Conservation (phyloP, 2,888 invertebrate genomes). For the Drosophila kuntzei region DNA sequence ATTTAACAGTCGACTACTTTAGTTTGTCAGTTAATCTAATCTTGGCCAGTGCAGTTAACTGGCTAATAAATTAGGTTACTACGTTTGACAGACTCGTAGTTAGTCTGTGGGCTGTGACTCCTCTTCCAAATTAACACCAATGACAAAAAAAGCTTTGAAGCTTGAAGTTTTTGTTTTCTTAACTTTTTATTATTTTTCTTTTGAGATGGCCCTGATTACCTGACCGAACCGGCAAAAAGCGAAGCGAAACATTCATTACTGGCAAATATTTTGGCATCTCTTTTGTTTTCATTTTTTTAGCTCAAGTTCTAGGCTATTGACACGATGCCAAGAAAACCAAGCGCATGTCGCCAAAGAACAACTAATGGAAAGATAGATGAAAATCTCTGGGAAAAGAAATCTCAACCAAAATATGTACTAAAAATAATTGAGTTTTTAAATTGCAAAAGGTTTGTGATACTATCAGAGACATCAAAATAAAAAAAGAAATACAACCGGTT, state of each 20-base stretch:
- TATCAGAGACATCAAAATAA: constrained; percentile 32
- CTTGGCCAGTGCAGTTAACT: constrained; percentile 24
- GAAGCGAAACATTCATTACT: constrained; percentile 47
- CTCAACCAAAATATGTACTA: background rate
- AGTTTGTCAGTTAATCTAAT: constrained; percentile 31
- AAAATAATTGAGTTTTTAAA: constrained; percentile 30
- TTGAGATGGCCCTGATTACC: constrained; percentile 42
- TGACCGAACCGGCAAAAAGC: constrained; percentile 29
- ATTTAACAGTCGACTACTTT: constrained; percentile 3
- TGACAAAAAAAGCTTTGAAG: constrained; percentile 44
- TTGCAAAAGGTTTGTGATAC: constrained; percentile 33
- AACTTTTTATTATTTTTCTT: constrained; percentile 32
- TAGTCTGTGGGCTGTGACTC: constrained; percentile 24
- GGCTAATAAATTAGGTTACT: constrained; percentile 42
- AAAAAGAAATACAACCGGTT: constrained; percentile 58
- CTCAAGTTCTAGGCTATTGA: constrained; percentile 72
- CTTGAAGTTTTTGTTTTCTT: constrained; percentile 51
- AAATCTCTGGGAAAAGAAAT: constrained; percentile 23
- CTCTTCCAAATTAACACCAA: constrained; percentile 46
- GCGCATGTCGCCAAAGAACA: constrained; percentile 53
- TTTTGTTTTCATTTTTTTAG: constrained; percentile 24
- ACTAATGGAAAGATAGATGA: constrained; percentile 37
- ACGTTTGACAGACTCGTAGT: constrained; percentile 17
- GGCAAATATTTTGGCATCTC: constrained; percentile 43
- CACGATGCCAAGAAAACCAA: constrained; percentile 56